Percentiles rank a stretch among this genome's conserved stretches.
These are phyloP conservation scores for Urechis unicinctus DNA, from an alignment of 2,888 invertebrate species.

Conservation along the genomic window DNA sequence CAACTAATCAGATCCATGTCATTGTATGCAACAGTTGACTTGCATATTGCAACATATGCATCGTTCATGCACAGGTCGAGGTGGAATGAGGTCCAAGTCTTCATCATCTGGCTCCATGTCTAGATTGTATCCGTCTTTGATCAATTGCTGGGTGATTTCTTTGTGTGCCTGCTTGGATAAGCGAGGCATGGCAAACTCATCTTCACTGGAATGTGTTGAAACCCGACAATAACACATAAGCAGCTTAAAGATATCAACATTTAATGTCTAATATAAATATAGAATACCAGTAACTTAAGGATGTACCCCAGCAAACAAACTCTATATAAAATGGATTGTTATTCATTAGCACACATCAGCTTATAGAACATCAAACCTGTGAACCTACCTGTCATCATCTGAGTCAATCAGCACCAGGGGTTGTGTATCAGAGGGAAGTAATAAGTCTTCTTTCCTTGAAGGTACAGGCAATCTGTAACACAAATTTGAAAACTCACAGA, in stretches of 20 bases:
- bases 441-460: conserved; percentile 34
- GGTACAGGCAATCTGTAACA: neutral
- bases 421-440: conserved; percentile 16
- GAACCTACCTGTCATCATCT: conserved; percentile 18
- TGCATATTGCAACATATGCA: conserved; percentile 50
- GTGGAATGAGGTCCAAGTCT: conserved; percentile 54
- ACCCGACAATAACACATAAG: too few species aligned
- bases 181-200: conserved; percentile 41
- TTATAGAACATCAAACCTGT: neutral
- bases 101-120: conserved; percentile 58
- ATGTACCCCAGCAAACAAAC: too few species aligned
- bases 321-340: neutral
- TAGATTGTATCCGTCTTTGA: conserved; percentile 57
- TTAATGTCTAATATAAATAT: too few species aligned
- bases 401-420: conserved; percentile 24
- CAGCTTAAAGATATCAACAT: too few species aligned
- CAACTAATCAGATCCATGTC: too few species aligned
- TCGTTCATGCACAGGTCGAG: conserved; percentile 50
- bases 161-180: conserved; percentile 52
- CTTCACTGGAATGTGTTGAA: conserved; percentile 34
- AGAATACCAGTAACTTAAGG: too few species aligned
- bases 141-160: conserved; percentile 58
- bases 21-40: conserved; percentile 24
- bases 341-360: neutral
- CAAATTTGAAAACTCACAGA: neutral